Evolutionary conservation across 2,888 invertebrate genomes (phyloP).

Genomic region (Melieria omissa): DNA sequence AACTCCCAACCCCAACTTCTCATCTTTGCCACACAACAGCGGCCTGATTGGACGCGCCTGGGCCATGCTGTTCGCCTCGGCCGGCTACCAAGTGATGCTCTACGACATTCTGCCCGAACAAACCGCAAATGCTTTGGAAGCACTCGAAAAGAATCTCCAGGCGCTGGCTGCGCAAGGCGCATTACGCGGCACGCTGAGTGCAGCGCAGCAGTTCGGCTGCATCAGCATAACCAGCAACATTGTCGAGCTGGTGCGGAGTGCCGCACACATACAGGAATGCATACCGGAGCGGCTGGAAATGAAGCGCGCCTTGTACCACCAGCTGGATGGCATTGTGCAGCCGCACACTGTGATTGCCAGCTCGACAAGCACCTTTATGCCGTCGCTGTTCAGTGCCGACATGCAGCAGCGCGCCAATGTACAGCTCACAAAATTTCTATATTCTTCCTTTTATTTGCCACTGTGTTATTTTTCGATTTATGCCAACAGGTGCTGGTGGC

Average conservation of each 20-base stretch:
- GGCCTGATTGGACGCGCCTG: slow-evolving; percentile 96
- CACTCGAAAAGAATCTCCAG: slow-evolving; percentile 78
- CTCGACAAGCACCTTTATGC: slow-evolving; percentile 92
- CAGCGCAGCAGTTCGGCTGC: slow-evolving; percentile 79
- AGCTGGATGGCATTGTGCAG: slow-evolving; percentile 81
- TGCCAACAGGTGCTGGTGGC: slow-evolving; percentile 71
- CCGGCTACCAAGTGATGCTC: slow-evolving; percentile 88
- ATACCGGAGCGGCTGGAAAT: slow-evolving; percentile 89
- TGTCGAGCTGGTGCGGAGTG: slow-evolving; percentile 77
- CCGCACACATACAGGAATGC: slow-evolving; percentile 90
- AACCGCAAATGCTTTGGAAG: slow-evolving; percentile 77
- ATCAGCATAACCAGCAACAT: slow-evolving; percentile 80
- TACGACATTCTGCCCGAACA: slow-evolving; percentile 86
- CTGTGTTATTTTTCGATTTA: background rate
- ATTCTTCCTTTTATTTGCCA: background rate
- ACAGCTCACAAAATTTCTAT: slow-evolving; percentile 35
- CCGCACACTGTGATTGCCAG: slow-evolving; percentile 85
- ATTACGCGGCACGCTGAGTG: slow-evolving; percentile 79
- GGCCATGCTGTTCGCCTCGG: slow-evolving; percentile 95
- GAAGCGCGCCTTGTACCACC: slow-evolving; percentile 81
- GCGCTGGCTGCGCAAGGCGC: slow-evolving; percentile 77
- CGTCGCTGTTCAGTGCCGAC: slow-evolving; percentile 81
- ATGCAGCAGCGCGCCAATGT: slow-evolving; percentile 66
- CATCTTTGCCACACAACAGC: slow-evolving; percentile 68
- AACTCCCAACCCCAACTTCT: background rate